Evolutionary conservation across 2,888 invertebrate species (phyloP), one percentile per base, ranked within the genome.

Genomic region (Odontocerum albicorne): DNA sequence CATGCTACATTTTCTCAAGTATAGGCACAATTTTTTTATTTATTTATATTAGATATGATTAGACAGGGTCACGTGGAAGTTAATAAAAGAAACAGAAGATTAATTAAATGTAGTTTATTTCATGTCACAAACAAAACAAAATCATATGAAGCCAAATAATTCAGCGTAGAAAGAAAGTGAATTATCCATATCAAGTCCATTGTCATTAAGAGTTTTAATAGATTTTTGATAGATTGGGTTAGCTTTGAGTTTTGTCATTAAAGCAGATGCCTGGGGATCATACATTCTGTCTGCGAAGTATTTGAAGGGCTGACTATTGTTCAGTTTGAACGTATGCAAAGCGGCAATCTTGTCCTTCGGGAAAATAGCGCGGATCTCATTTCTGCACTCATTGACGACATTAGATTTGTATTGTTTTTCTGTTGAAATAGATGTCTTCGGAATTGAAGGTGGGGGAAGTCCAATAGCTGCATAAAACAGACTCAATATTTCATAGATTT

Each of bases 281-380:
- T n/a, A n/a, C 12, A 49, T 10, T 12, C 49, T 49, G 2, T 49
- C 22, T 2, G 49, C 13, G 4, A 55, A 49, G 16, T 20, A 49
- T 35, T 55, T 40, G 20, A 49, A 55, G 2, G 43, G 43, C 19
- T n/a, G 2, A 17, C 55, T 55, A 13, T 3, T 13, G 10, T 1
- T 27, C 39, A 49, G 17, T 40, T 55, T 55, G 4, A 39, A n/a
- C n/a, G 19, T 15, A 35, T 55, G 45, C 2, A 55, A 31, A 3
- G 31, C n/a, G 7, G 27, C 16, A 8, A 55, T 55, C 12, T 55
- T 20, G 10, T 44, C 40, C n/a, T 45, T 27, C 2, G 55, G 55
- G 10, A 55, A 21, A 3, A 50, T 38, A n/a, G 10, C 38, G 10
- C 49, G 10, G 19, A 55, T 20, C 16, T 55, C 55, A 8, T 55